Conservation (phyloP, 1,140 invertebrate genomes). For the Coenobita brevimanus region DNA sequence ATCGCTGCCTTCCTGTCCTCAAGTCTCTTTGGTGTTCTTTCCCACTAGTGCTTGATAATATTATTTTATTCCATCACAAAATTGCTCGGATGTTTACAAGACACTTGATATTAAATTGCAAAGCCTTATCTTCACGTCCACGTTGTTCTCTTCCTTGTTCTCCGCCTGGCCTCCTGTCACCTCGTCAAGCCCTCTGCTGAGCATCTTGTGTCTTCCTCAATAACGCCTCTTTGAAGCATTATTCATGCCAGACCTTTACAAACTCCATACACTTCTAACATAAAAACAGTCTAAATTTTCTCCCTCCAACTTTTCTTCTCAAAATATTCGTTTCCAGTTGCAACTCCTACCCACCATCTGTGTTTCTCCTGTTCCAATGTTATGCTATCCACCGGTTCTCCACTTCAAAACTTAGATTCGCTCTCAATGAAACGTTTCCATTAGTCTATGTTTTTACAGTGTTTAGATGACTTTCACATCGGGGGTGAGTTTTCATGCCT, state of each 20-base stretch:
- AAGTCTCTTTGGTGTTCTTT: no score
- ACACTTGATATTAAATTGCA: not conserved
- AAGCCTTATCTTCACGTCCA: not conserved
- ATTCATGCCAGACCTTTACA: no score
- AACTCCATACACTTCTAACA: no score
- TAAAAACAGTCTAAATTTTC: not conserved
- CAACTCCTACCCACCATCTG: not conserved
- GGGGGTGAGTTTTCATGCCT: conserved; percentile 37
- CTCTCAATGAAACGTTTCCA: not conserved
- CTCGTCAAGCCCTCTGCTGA: not conserved
- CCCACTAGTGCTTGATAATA: no score
- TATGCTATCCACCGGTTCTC: not conserved
- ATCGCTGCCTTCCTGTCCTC: no score
- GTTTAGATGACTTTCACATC: conserved; percentile 38
- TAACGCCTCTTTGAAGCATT: not conserved
- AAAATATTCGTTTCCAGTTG: not conserved
- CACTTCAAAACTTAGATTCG: not conserved
- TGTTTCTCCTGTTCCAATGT: not conserved
- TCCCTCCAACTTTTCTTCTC: conserved; percentile 19
- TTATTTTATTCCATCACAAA: not conserved
- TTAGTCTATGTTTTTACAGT: not conserved
- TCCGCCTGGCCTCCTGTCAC: conserved; percentile 9
- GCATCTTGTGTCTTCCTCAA: not conserved
- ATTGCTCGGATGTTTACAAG: not conserved
- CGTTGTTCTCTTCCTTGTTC: not conserved